Percentiles rank a stretch among this genome's conserved stretches.
Evolutionary conservation across 2,888 invertebrate species (phyloP).

Genomic region (Monopis laevigella): DNA sequence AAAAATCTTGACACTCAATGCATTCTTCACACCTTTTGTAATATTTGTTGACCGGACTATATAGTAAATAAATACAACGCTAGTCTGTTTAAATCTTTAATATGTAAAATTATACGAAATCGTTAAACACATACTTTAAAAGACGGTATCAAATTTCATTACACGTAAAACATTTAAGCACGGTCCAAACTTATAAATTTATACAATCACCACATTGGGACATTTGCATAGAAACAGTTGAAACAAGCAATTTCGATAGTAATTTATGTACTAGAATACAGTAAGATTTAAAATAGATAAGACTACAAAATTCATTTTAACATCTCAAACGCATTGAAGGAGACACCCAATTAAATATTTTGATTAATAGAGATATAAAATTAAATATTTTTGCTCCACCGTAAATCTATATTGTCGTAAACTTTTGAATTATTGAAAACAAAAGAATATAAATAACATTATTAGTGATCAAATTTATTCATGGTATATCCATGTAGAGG

Average conservation of each 20-base stretch:
- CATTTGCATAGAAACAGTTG: conserved; percentile 31
- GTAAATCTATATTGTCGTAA: conserved; percentile 3
- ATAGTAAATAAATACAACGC: too few relatives aligned
- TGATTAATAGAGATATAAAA: conserved; percentile 9
- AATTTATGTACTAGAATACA: conserved; percentile 1
- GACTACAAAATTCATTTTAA: neutral
- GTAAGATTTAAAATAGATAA: conserved; percentile 4
- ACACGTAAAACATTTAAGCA: conserved; percentile 1
- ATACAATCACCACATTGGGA: conserved; percentile 27
- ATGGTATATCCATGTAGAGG: too few relatives aligned
- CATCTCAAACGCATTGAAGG: conserved; percentile 3
- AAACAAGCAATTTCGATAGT: conserved; percentile 21
- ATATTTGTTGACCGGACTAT: too few relatives aligned
- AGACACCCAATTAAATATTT: conserved; percentile 8
- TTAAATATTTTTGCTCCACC: conserved; percentile 3
- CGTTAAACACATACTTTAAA: too few relatives aligned
- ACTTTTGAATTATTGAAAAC: conserved; percentile 3
- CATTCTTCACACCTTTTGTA: too few relatives aligned
- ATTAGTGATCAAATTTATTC: too few relatives aligned
- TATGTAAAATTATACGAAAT: too few relatives aligned
- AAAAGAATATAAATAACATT: too few relatives aligned
- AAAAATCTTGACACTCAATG: too few relatives aligned
- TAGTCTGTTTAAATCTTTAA: too few relatives aligned
- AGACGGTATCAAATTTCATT: conserved; percentile 31
- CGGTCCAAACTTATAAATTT: conserved; percentile 25